A percentile compares a stretch with the other conserved stretches of the same genome.
Conservation (phyloP, 2,888 invertebrate genomes). For the Pilophorus perplexus region DNA sequence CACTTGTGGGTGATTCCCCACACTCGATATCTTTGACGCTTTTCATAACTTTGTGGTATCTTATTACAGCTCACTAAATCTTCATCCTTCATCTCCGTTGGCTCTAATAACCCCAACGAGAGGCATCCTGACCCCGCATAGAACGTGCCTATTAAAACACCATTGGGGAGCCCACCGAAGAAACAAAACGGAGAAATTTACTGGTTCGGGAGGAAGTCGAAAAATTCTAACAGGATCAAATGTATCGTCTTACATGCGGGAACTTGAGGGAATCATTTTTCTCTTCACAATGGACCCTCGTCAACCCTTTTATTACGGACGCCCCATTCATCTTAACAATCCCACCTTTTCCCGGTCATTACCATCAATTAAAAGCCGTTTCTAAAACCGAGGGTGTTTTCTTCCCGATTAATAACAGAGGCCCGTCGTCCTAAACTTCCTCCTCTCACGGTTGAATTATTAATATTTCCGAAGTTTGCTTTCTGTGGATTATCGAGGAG, state of each 20-base stretch:
- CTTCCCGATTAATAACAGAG: conserved; percentile 16
- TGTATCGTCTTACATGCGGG: conserved; percentile 6
- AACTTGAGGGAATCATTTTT: not conserved
- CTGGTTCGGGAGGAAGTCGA: not conserved
- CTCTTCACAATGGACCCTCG: not conserved
- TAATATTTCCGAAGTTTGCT: not conserved
- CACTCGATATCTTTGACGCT: too few relatives aligned
- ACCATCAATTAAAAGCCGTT: conserved; percentile 9
- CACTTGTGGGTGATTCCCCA: too few relatives aligned
- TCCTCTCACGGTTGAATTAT: not conserved
- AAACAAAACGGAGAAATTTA: not conserved
- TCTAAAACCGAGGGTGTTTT: not conserved
- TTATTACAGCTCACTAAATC: not conserved
- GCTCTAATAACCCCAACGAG: conserved; percentile 1
- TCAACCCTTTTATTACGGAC: conserved; percentile 11
- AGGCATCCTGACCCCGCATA: conserved; percentile 13
- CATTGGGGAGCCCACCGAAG: too few relatives aligned
- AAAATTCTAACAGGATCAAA: not conserved
- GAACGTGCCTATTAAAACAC: conserved; percentile 10
- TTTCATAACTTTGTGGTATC: too few relatives aligned
- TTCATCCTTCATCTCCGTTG: not conserved
- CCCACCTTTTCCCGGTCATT: conserved; percentile 1
- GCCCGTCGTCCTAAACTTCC: not conserved
- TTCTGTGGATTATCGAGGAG: not conserved
- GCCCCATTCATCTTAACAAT: too few relatives aligned